Evolutionary conservation across 1,140 invertebrate genomes (phyloP).

Genomic region (Drosophila tsacasi): DNA sequence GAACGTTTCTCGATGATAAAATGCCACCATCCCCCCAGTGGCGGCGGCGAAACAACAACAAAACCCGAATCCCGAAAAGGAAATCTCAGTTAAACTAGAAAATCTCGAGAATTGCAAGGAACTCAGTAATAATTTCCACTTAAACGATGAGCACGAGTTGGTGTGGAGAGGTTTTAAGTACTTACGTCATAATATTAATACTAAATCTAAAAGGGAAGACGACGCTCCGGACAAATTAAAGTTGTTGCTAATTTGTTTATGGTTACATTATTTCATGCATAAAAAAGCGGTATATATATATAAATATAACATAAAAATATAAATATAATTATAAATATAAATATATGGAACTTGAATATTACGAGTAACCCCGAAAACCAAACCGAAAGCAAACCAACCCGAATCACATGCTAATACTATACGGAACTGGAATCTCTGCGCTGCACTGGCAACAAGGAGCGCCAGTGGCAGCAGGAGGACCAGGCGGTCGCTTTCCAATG

Average conservation of each 20-base stretch:
- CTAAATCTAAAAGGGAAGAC: constrained; percentile 63
- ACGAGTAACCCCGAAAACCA: constrained; percentile 49
- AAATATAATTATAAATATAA: constrained; percentile 56
- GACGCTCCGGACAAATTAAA: constrained; percentile 78
- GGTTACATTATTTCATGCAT: constrained; percentile 84
- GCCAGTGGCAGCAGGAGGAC: constrained; percentile 52
- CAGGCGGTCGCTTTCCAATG: constrained; percentile 65
- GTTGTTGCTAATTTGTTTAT: constrained; percentile 84
- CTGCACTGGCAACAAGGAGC: constrained; percentile 75
- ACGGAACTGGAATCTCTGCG: constrained; percentile 43
- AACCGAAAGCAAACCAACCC: constrained; percentile 30
- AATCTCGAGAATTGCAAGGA: constrained; percentile 67
- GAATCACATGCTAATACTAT: constrained; percentile 47
- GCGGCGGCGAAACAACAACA: constrained; percentile 27
- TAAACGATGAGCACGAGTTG: constrained; percentile 38
- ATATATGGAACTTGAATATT: constrained; percentile 57
- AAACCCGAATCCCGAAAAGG: constrained; percentile 24
- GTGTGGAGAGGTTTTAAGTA: constrained; percentile 62
- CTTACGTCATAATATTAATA: constrained; percentile 74
- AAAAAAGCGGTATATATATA: constrained; percentile 55
- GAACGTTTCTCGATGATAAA: constrained; percentile 42
- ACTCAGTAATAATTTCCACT: constrained; percentile 67
- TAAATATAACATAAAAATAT: constrained; percentile 58
- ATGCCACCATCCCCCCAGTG: constrained; percentile 4
- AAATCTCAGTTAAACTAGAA: constrained; percentile 75